Conservation (phyloP, 92 coral and sea anemone species). For the Parazoanthus atlanticus region DNA sequence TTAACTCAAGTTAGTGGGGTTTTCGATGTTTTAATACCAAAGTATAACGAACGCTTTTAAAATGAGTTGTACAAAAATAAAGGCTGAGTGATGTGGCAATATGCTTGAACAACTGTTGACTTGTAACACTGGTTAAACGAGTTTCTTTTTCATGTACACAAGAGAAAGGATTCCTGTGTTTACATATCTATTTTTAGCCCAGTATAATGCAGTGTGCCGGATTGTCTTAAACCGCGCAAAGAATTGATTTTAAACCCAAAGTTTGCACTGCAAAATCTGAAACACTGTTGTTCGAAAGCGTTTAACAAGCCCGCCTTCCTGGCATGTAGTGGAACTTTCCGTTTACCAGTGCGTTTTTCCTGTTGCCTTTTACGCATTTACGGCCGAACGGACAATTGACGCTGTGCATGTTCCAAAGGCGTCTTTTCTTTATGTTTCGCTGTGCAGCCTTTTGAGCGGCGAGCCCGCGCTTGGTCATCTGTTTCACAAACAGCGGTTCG, state of each 20-base stretch:
- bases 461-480: conserved; percentile 45
- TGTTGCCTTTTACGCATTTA: conserved; percentile 28
- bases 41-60: background rate
- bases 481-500: conserved; percentile 1
- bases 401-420: conserved; percentile 30
- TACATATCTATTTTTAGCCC: background rate
- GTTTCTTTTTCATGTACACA: no score
- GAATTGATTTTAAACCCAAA: background rate
- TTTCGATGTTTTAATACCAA: background rate
- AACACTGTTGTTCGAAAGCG: background rate
- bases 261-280: no score
- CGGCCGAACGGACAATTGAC: conserved; percentile 11
- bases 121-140: background rate
- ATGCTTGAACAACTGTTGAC: background rate
- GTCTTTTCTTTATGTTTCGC: background rate
- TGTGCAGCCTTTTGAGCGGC: conserved; percentile 29
- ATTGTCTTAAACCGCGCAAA: background rate
- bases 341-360: conserved; percentile 21
- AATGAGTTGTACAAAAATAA: no score
- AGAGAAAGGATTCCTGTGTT: background rate
- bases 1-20: background rate
- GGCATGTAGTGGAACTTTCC: conserved; percentile 17
- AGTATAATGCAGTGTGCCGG: background rate
- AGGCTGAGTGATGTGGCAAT: background rate
- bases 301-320: conserved; percentile 15